A percentile compares a stretch with the other conserved stretches of the same genome.
These are phyloP conservation scores for Gopherus flavomarginatus DNA, from an alignment of 2,113 vertebrate species.

Conservation along the genomic window DNA sequence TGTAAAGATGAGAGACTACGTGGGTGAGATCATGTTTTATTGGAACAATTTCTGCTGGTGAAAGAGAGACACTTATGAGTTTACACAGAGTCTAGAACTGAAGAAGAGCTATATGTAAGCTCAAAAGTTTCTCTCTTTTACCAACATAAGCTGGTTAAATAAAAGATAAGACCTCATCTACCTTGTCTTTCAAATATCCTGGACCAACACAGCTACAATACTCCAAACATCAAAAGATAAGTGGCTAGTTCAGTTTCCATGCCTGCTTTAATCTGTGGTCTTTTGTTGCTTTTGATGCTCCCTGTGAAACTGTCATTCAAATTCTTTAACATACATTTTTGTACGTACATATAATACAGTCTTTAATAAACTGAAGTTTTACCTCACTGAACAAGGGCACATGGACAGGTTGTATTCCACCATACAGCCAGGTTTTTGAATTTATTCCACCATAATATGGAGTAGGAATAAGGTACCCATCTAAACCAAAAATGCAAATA, in stretches of 20 bases:
- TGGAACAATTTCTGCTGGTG: not conserved
- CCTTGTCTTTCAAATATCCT: not conserved
- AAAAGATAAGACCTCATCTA: not conserved
- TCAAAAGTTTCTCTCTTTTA: not conserved
- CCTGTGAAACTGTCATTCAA: not conserved
- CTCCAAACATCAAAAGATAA: not conserved
- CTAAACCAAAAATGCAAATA: not conserved
- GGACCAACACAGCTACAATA: not conserved
- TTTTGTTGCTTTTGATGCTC: not conserved
- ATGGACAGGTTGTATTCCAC: not conserved
- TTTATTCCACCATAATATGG: slow-evolving; percentile 34
- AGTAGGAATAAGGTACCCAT: slow-evolving; percentile 52
- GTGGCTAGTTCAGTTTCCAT: not conserved
- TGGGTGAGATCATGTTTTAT: not conserved
- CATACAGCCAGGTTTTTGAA: not conserved
- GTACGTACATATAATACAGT: not conserved
- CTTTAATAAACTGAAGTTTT: not conserved
- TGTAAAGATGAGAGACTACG: not conserved
- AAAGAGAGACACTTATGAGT: not conserved
- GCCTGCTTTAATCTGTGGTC: not conserved
- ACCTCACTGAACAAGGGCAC: slow-evolving; percentile 43
- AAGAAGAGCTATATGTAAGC: not conserved
- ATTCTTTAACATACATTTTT: not conserved
- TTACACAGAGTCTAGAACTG: not conserved
- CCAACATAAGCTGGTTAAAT: not conserved